These are phyloP conservation scores for Cherax destructor DNA, from an alignment of 1,140 invertebrate genomes.

Conservation along the genomic window DNA sequence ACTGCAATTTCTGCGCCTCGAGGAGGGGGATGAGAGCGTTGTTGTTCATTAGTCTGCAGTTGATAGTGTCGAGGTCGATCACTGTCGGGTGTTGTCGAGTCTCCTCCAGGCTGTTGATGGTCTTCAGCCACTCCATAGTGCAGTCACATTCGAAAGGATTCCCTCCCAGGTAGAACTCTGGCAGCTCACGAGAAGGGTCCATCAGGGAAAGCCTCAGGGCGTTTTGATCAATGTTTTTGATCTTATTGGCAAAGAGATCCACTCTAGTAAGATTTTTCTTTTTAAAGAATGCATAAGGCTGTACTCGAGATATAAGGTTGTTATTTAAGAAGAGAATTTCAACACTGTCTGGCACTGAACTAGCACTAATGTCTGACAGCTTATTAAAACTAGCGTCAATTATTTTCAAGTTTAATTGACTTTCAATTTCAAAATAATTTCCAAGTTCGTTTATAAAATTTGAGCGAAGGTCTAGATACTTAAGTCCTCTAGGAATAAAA, in stretches of 20 bases:
- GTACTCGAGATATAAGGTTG: conserved; percentile 87
- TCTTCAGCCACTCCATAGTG: conserved; percentile 89
- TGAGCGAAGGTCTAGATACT: conserved; percentile 92
- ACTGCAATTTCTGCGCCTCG: conserved; percentile 89
- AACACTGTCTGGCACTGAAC: conserved; percentile 91
- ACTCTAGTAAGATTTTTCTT: conserved; percentile 88
- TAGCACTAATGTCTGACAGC: conserved; percentile 87
- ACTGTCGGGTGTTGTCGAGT: conserved; percentile 88
- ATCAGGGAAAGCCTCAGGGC: conserved; percentile 83
- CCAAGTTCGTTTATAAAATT: conserved; percentile 79
- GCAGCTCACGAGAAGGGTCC: conserved; percentile 84
- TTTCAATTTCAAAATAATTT: conserved; percentile 71
- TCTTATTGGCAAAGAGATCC: conserved; percentile 91
- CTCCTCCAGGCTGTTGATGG: conserved; percentile 85
- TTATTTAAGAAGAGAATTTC: conserved; percentile 93
- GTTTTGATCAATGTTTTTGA: conserved; percentile 87
- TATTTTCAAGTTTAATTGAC: conserved; percentile 65
- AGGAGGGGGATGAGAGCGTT: conserved; percentile 76
- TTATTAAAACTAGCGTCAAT: conserved; percentile 71
- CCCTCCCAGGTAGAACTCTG: conserved; percentile 92
- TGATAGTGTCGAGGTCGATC: conserved; percentile 87
- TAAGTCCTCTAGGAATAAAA: conserved; percentile 89
- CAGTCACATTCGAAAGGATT: conserved; percentile 95
- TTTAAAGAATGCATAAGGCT: conserved; percentile 89
- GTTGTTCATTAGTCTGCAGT: conserved; percentile 76